phyloP scores from a whole-genome alignment of 2,797 vertebrate species.

The Limosa lapponica region DNA sequence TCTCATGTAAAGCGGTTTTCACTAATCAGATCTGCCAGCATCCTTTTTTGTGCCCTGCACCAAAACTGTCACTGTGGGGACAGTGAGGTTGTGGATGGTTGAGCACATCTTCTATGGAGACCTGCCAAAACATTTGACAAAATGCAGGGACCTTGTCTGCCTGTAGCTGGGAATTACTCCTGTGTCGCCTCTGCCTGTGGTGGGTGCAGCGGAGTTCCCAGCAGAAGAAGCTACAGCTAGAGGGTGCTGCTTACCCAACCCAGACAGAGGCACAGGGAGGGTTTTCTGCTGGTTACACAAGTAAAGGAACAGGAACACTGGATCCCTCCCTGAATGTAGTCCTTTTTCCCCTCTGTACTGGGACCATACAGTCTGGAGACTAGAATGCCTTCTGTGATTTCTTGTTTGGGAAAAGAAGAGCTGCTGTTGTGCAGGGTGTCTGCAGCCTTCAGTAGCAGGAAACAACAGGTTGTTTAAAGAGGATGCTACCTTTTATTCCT shows the following conservation, averaged over 20 bases:
- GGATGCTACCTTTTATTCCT: background rate
- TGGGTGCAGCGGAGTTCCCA: background rate
- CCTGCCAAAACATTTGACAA: background rate
- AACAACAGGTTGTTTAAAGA: background rate
- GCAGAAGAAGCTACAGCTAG: background rate
- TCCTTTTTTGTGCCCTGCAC: background rate
- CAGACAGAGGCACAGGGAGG: background rate
- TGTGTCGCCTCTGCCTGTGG: no score
- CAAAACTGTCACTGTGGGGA: background rate
- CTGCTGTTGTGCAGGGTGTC: background rate
- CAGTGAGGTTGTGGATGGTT: background rate
- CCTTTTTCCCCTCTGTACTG: fast-evolving
- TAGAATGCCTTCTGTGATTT: background rate
- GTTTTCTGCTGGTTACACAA: background rate
- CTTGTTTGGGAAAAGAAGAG: background rate
- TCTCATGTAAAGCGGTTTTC: background rate
- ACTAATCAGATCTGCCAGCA: background rate
- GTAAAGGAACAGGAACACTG: fast-evolving
- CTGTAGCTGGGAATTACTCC: background rate
- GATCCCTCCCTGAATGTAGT: background rate
- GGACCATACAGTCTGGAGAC: background rate
- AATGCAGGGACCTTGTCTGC: background rate
- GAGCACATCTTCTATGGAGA: background rate
- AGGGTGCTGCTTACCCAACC: constrained; percentile 23
- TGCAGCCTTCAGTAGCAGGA: background rate